Evolutionary conservation across 1,140 invertebrate species (phyloP), one percentile per base, ranked within the genome.

Genomic region (Scaptomyza pallida): DNA sequence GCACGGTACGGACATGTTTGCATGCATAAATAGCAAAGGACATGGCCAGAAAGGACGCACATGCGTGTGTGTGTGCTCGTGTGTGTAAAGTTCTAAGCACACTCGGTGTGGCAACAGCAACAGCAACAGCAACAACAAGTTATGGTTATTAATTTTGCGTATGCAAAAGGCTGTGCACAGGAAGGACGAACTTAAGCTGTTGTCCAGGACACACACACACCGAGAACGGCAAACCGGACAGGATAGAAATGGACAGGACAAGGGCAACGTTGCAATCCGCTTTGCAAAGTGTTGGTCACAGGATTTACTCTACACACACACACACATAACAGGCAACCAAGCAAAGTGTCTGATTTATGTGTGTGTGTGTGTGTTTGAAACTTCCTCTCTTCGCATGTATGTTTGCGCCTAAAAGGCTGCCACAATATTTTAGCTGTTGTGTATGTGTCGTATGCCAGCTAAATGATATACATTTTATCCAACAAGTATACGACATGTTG

Each of bases 21-120:
- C 82, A 88, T 86, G 82, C 81, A 86, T 86, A 86, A 86, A 86
- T 88, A 86, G 81, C 54, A 88, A 71, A 77, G 82, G 78, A 88
- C 81, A 77, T 86, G 81, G 69, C 57, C 21, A 67, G n/a, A 35
- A 63, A 48, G 72, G 45, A 80, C 61, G 60, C 51, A 75, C 54
- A n/a, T 37, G 43, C 65, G 37, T 35, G 33, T 23, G 6, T 17
- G 23, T n/a, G 35, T 26, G 35, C 54, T 50, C 6, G 17, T 41
- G 47, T 57, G 48, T 73, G 51, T 57, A 40, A 51, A 55, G 52
- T 55, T 55, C 40, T 26, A 37, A 23, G 60, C 45, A 62, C 44
- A 35, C 26, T 5, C 21, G 21, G n/a, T n/a, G n/a, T n/a, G n/a
- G 19, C 10, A 17, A 17, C 15, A 30, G 19, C 37, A 23, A 10